A percentile compares a stretch with the other conserved stretches of the same genome.
Evolutionary conservation across 1,140 invertebrate genomes (phyloP).

Genomic region (Doryteuthis pealeii): DNA sequence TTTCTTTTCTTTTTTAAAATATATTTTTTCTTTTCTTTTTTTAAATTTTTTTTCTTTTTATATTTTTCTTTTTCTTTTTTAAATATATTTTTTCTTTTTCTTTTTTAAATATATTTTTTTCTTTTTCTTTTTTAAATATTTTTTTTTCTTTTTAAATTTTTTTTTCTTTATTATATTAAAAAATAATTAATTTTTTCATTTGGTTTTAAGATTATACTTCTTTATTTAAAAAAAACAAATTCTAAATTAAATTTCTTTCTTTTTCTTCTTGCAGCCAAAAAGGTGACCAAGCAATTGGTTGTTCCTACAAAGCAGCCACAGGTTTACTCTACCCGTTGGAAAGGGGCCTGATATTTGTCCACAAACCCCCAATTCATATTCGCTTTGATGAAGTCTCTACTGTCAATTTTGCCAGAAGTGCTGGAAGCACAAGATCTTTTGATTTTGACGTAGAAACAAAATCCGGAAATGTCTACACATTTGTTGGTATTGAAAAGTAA

Average conservation of each 20-base stretch:
- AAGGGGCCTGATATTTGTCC: slow-evolving; percentile 97
- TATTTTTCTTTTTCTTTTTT: too few relatives aligned
- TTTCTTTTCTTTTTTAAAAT: too few relatives aligned
- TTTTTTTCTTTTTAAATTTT: too few relatives aligned
- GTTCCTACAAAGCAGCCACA: slow-evolving; percentile 97
- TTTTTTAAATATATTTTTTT: too few relatives aligned
- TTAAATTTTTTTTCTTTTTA: too few relatives aligned
- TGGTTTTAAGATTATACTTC: too few relatives aligned
- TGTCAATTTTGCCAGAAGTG: slow-evolving; percentile 96
- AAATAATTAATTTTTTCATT: not conserved
- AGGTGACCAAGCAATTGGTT: slow-evolving; percentile 87
- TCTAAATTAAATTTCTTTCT: too few relatives aligned
- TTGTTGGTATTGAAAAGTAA: slow-evolving; percentile 95
- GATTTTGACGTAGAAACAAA: slow-evolving; percentile 94
- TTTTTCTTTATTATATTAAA: not conserved
- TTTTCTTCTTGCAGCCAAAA: slow-evolving; percentile 74
- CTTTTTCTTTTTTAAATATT: too few relatives aligned
- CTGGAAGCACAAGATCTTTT: slow-evolving; percentile 83
- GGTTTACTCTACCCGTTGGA: slow-evolving; percentile 98
- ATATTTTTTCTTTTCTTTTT: too few relatives aligned
- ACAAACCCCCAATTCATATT: slow-evolving; percentile 97
- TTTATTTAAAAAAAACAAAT: too few relatives aligned
- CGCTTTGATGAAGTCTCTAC: slow-evolving; percentile 94
- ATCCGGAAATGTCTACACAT: slow-evolving; percentile 86
- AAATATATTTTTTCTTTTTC: too few relatives aligned